A percentile compares a stretch with the other conserved stretches of the same genome.
Evolutionary conservation across 2,113 vertebrate genomes (phyloP).

Genomic region (Sander vitreus): DNA sequence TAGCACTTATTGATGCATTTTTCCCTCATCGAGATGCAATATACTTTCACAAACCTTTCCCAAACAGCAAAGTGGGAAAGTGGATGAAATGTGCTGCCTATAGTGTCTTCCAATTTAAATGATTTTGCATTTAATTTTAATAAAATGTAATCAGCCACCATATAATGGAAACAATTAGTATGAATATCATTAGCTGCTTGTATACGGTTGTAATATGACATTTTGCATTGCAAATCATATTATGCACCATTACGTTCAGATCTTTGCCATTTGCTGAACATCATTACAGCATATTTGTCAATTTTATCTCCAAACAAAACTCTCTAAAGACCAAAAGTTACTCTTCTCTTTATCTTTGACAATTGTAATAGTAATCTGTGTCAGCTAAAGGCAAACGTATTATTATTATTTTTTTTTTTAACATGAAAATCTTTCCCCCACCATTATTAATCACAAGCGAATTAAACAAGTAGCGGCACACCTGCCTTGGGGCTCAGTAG

Average conservation of each 20-base stretch:
- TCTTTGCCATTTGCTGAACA: constrained; percentile 29
- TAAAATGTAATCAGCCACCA: constrained; percentile 31
- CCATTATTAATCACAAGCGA: constrained; percentile 10
- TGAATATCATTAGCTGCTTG: constrained; percentile 9
- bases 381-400: background rate
- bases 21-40: constrained; percentile 38
- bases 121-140: constrained; percentile 29
- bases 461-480: background rate
- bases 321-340: background rate
- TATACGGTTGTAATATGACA: background rate
- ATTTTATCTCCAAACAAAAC: background rate
- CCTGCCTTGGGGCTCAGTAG: background rate
- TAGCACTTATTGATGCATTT: constrained; percentile 59
- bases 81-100: constrained; percentile 9
- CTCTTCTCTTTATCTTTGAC: background rate
- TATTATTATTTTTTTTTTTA: background rate
- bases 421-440: background rate
- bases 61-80: constrained; percentile 16
- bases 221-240: constrained; percentile 39
- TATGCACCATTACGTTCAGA: constrained; percentile 24
- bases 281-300: constrained; percentile 13
- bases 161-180: constrained; percentile 45
- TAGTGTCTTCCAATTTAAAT: constrained; percentile 27
- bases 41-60: constrained; percentile 44
- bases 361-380: constrained; percentile 7